Conservation (phyloP, 2,888 invertebrate genomes). For the Notodonta dromedarius region DNA sequence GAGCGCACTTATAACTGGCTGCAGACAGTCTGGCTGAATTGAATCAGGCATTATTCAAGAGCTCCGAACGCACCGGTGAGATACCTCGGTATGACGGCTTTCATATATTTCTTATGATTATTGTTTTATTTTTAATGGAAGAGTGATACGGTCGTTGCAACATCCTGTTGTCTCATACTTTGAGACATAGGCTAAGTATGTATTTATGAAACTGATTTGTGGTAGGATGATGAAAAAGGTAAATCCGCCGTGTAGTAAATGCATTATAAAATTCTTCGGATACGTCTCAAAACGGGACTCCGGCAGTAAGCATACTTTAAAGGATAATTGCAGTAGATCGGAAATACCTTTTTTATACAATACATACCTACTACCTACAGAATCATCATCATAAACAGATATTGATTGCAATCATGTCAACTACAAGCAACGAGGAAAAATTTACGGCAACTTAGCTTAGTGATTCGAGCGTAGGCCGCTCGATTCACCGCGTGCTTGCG, state of each 20-base stretch:
- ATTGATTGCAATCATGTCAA: not conserved
- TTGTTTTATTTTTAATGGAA: not conserved
- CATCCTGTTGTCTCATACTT: not conserved
- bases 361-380: no score
- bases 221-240: no score
- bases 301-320: no score
- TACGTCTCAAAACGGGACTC: no score
- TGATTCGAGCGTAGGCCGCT: no score
- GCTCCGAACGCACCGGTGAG: conserved; percentile 46
- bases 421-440: no score
- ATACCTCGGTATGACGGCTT: conserved; percentile 47
- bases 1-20: conserved; percentile 53
- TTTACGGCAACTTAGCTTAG: no score
- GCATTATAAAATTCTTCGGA: no score
- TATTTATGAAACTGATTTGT: not conserved
- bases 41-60: conserved; percentile 59
- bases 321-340: no score
- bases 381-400: not conserved
- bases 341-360: no score
- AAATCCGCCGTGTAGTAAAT: no score
- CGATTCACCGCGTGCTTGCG: no score
- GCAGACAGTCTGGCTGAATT: conserved; percentile 53
- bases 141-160: not conserved
- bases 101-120: conserved; percentile 49
- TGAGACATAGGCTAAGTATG: not conserved